Evolutionary conservation across 2,888 invertebrate species (phyloP).

Genomic region (Lepetodrilus schrolli): DNA sequence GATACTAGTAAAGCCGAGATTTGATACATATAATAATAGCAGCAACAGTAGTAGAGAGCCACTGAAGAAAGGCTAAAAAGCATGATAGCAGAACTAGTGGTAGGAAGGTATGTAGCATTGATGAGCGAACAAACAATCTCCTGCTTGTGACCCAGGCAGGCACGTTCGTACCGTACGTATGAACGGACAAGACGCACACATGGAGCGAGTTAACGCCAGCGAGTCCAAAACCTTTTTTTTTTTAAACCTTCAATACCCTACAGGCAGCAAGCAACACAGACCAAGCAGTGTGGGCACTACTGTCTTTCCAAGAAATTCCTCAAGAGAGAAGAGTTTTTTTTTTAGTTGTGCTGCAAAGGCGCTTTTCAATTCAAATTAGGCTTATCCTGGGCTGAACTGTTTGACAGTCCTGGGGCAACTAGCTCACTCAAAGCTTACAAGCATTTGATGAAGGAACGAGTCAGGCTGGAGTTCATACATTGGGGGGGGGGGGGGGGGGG

Average conservation of each 20-base stretch:
- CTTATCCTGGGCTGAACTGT: slow-evolving; percentile 42
- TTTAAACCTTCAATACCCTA: slow-evolving; percentile 5
- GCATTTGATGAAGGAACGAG: slow-evolving; percentile 28
- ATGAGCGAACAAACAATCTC: slow-evolving; percentile 22
- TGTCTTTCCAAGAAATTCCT: slow-evolving; percentile 7
- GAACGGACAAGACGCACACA: too few species aligned
- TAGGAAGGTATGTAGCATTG: slow-evolving; percentile 6
- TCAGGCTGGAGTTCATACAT: slow-evolving; percentile 9
- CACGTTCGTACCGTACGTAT: not conserved
- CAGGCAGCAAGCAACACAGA: slow-evolving; percentile 12
- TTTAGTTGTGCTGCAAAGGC: slow-evolving; percentile 1
- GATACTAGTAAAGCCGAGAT: slow-evolving; percentile 31
- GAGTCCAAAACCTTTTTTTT: slow-evolving; percentile 7
- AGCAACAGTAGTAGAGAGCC: not conserved
- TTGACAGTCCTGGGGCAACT: slow-evolving; percentile 42
- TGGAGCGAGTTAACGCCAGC: not conserved
- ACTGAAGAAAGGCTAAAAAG: slow-evolving; percentile 11
- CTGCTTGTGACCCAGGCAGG: slow-evolving; percentile 19
- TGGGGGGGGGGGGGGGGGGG: too few species aligned
- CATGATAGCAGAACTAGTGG: slow-evolving; percentile 20
- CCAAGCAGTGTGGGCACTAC: slow-evolving; percentile 21
- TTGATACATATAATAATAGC: slow-evolving; percentile 22
- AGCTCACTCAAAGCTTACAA: slow-evolving; percentile 31
- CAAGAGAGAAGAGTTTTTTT: too few species aligned
- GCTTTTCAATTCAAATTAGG: slow-evolving; percentile 23